phyloP scores from a whole-genome alignment of 2,113 vertebrate species.

The Panthera leo region DNA sequence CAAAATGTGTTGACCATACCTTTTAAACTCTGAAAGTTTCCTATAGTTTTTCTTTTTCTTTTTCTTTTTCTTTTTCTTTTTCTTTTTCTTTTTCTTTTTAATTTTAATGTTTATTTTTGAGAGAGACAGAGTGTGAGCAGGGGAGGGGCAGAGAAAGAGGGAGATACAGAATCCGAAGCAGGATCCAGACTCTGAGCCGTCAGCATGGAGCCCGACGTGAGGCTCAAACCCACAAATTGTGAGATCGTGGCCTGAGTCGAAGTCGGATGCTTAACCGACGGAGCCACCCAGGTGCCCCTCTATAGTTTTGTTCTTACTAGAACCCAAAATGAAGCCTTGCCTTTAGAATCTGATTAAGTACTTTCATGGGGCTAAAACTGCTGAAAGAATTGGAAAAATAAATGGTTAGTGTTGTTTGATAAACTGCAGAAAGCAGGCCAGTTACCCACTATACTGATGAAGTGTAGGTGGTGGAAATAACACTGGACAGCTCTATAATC shows the following conservation, averaged over 20 bases:
- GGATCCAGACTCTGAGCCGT: too few species aligned
- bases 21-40: not conserved
- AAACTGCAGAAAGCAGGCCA: not conserved
- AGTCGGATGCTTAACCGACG: too few species aligned
- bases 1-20: not conserved
- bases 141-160: too few species aligned
- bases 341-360: not conserved
- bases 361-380: not conserved
- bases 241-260: too few species aligned
- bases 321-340: not conserved
- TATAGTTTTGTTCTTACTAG: not conserved
- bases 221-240: too few species aligned
- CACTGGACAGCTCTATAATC: not conserved
- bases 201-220: too few species aligned
- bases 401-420: not conserved
- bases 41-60: not conserved
- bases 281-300: too few species aligned
- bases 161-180: too few species aligned
- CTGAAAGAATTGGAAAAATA: not conserved
- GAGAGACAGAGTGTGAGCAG: too few species aligned
- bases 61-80: too few species aligned
- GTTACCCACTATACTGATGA: not conserved
- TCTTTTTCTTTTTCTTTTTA: too few species aligned
- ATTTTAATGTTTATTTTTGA: too few species aligned
- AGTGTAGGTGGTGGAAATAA: not conserved